phyloP scores from a whole-genome alignment of 2,888 invertebrate species.

The Monopis laevigella region DNA sequence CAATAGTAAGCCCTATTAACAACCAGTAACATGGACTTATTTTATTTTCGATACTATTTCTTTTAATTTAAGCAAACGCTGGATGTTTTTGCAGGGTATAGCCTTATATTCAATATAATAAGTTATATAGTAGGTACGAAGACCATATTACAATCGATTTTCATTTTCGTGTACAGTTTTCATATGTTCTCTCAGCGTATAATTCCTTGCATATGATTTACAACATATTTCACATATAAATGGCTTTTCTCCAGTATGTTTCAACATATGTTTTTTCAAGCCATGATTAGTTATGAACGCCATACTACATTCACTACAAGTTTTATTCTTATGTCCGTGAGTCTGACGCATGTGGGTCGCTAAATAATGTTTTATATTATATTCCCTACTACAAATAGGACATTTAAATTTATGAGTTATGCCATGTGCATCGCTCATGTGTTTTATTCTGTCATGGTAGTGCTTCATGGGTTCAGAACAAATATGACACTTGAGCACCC shows the following conservation, averaged over 20 bases:
- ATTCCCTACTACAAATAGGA: slow-evolving; percentile 38
- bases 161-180: slow-evolving; percentile 11
- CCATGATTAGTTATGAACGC: slow-evolving; percentile 57
- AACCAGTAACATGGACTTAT: no score
- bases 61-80: no score
- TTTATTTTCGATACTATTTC: no score
- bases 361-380: slow-evolving; percentile 50
- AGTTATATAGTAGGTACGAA: no score
- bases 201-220: slow-evolving; percentile 37
- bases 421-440: slow-evolving; percentile 48
- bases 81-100: no score
- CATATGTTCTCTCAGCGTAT: slow-evolving; percentile 37
- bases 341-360: slow-evolving; percentile 51
- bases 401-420: slow-evolving; percentile 50
- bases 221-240: slow-evolving; percentile 42
- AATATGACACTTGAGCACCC: slow-evolving; percentile 44
- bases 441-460: slow-evolving; percentile 50
- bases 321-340: slow-evolving; percentile 52
- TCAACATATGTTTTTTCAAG: slow-evolving; percentile 53
- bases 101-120: no score
- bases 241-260: slow-evolving; percentile 46
- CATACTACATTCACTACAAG: slow-evolving; percentile 52
- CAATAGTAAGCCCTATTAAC: no score
- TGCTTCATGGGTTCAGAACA: slow-evolving; percentile 52
- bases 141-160: no score